phyloP scores from a whole-genome alignment of 2,888 invertebrate genomes.

The Flexamia atlantica region DNA sequence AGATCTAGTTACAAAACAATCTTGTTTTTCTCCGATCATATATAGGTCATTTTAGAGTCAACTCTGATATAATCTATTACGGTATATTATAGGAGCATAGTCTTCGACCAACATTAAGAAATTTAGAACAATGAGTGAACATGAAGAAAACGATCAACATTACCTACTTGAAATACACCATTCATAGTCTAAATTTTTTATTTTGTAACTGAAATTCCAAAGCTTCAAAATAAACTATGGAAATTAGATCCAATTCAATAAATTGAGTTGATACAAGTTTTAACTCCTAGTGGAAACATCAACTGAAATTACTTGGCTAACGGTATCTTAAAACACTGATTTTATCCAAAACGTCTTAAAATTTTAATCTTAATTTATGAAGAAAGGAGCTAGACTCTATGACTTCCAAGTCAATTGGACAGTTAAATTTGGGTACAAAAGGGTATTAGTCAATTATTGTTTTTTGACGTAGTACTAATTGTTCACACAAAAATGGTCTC shows the following conservation, averaged over 20 bases:
- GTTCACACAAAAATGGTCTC: too few relatives aligned
- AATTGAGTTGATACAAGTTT: not conserved
- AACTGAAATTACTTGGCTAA: not conserved
- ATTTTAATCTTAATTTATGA: too few relatives aligned
- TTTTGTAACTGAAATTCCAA: constrained; percentile 33
- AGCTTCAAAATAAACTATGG: not conserved
- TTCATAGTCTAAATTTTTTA: not conserved
- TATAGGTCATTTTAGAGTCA: constrained; percentile 33
- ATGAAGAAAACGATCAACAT: not conserved
- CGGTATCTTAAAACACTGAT: too few relatives aligned
- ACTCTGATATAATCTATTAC: constrained; percentile 18
- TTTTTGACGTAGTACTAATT: too few relatives aligned
- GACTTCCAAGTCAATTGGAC: too few relatives aligned
- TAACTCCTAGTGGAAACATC: constrained; percentile 44
- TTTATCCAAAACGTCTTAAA: too few relatives aligned
- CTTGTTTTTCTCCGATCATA: constrained; percentile 8
- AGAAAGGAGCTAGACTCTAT: too few relatives aligned
- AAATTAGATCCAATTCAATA: constrained; percentile 2
- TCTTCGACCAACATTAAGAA: constrained; percentile 28
- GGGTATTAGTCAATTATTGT: too few relatives aligned
- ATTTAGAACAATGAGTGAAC: not conserved
- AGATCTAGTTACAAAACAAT: constrained; percentile 62
- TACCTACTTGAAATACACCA: not conserved
- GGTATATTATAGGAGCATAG: constrained; percentile 25
- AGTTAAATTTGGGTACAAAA: too few relatives aligned